Percentiles rank a stretch among this genome's conserved stretches.
Conservation (phyloP, 2,113 vertebrate genomes). For the Gambusia holbrooki region DNA sequence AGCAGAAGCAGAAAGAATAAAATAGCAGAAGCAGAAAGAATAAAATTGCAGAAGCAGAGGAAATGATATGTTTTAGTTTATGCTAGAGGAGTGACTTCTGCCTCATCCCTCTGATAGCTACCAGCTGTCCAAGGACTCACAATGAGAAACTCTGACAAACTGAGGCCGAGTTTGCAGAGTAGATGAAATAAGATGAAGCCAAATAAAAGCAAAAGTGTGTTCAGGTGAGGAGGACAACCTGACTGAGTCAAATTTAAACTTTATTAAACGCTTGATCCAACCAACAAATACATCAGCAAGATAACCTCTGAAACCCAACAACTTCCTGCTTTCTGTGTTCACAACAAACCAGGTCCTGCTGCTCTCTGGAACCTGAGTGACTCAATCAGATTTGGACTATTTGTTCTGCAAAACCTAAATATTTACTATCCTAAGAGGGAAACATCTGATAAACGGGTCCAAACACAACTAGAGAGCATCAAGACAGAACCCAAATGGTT, state of each 20-base stretch:
- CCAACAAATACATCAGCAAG: no score
- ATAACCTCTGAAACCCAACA: no score
- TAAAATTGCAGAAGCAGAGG: conserved; percentile 51
- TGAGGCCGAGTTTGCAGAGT: conserved; percentile 24
- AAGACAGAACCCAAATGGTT: no score
- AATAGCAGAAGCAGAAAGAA: conserved; percentile 45
- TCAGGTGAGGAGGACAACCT: no score
- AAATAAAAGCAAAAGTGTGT: no score
- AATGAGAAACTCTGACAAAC: conserved; percentile 11
- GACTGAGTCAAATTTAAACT: no score
- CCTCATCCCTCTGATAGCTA: conserved; percentile 57
- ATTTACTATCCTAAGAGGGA: neutral
- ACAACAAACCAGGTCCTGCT: no score
- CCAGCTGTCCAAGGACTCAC: conserved; percentile 57
- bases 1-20: neutral
- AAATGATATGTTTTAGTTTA: conserved; percentile 71
- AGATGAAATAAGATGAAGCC: neutral
- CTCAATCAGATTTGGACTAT: neutral
- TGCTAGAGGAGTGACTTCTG: conserved; percentile 46
- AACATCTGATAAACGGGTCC: neutral
- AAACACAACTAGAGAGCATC: no score
- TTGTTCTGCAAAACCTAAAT: neutral
- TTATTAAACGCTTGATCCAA: no score
- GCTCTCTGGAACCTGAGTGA: neutral
- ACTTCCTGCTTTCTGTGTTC: no score